Percentiles rank a stretch among this genome's conserved stretches.
Conservation (phyloP, 2,113 vertebrate genomes). For the Fregetta grallaria region DNA sequence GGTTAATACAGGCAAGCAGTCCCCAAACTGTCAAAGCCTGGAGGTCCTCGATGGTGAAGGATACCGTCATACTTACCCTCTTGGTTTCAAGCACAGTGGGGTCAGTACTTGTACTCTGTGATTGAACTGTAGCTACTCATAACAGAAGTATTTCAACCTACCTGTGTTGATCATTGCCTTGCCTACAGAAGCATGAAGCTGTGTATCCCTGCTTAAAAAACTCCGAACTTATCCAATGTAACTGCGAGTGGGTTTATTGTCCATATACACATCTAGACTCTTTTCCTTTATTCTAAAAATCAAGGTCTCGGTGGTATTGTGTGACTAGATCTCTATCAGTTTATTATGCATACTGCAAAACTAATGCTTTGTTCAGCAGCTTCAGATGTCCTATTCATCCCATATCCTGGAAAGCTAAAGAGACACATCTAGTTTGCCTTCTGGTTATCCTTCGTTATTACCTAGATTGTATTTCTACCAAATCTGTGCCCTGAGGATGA, state of each 20-base stretch:
- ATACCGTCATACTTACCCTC: not conserved
- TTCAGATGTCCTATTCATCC: not conserved
- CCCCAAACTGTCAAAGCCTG: not conserved
- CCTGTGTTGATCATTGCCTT: not conserved
- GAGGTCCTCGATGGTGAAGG: not conserved
- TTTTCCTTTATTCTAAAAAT: not conserved
- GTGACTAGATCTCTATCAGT: not conserved
- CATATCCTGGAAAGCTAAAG: not conserved
- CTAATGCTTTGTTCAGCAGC: not conserved
- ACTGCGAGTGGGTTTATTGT: not conserved
- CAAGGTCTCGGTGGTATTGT: not conserved
- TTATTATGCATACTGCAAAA: not conserved
- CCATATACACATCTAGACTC: not conserved
- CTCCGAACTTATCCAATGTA: not conserved
- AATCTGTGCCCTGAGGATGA: not conserved
- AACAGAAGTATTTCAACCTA: not conserved
- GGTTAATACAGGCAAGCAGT: not conserved
- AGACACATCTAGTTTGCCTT: not conserved
- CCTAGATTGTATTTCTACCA: not conserved
- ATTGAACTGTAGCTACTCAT: not conserved
- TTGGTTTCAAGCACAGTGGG: not conserved
- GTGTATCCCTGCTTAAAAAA: not conserved
- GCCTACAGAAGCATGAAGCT: not conserved
- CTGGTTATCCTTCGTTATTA: not conserved
- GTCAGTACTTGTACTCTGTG: not conserved